phyloP scores from a whole-genome alignment of 2,113 vertebrate genomes.

The Oryzias melastigma region DNA sequence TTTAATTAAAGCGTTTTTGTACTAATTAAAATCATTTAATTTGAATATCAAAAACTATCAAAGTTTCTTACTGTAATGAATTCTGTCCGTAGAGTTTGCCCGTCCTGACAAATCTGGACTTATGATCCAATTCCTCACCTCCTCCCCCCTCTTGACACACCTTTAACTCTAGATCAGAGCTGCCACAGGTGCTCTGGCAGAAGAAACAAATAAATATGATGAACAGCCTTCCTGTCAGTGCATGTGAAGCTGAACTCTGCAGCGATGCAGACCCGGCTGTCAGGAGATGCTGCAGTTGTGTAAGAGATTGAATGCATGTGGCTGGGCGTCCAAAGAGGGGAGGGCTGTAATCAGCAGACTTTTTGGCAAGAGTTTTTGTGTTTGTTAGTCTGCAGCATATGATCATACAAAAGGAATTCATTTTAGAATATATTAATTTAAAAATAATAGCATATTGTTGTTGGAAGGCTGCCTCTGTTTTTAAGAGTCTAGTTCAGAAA shows the following conservation, averaged over 20 bases:
- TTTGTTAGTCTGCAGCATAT: too few species aligned
- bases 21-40: constrained; percentile 15
- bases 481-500: too few species aligned
- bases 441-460: too few species aligned
- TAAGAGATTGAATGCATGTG: constrained; percentile 49
- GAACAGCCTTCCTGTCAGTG: constrained; percentile 11
- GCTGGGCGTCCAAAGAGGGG: constrained; percentile 27
- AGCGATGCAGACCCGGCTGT: constrained; percentile 43
- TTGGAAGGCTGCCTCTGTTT: too few species aligned
- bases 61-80: constrained; percentile 1
- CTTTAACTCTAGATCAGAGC: constrained; percentile 17
- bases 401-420: too few species aligned
- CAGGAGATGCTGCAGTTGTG: constrained; percentile 43
- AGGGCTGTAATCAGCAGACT: constrained; percentile 33
- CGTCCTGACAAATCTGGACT: constrained; percentile 7
- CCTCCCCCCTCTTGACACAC: not conserved
- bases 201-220: constrained; percentile 23
- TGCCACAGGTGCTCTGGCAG: constrained; percentile 6
- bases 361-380: constrained; percentile 32
- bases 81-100: not conserved
- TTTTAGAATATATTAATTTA: too few species aligned
- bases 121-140: not conserved
- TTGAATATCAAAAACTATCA: constrained; percentile 1
- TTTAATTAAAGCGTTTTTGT: constrained; percentile 34
- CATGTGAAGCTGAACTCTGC: constrained; percentile 6